Evolutionary conservation across 2,113 vertebrate genomes (phyloP).

Genomic region (Plestiodon gilberti): DNA sequence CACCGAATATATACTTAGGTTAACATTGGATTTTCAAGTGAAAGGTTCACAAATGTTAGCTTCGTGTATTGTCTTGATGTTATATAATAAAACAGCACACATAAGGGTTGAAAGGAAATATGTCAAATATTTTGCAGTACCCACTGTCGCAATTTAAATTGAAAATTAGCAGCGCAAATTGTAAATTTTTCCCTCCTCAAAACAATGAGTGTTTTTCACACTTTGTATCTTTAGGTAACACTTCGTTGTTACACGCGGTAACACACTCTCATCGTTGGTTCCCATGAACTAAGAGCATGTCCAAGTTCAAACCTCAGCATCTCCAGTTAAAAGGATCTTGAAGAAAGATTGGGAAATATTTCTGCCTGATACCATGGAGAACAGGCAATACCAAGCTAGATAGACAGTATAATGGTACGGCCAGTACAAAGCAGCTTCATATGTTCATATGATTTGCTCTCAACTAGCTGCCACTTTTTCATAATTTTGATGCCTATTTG

Average conservation of each 20-base stretch:
- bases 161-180: background rate
- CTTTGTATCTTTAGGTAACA: background rate
- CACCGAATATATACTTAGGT: background rate
- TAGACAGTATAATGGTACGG: background rate
- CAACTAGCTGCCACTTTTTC: background rate
- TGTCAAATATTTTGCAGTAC: background rate
- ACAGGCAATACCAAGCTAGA: background rate
- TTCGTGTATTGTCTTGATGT: background rate
- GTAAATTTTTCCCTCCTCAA: background rate
- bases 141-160: background rate
- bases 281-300: background rate
- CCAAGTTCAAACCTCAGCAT: background rate
- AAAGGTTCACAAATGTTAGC: constrained; percentile 36
- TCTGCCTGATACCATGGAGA: background rate
- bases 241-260: background rate
- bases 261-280: background rate
- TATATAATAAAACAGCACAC: background rate
- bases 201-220: background rate
- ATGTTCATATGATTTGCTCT: background rate
- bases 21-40: constrained; percentile 5
- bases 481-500: background rate
- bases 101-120: background rate
- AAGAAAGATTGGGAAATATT: background rate
- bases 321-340: background rate
- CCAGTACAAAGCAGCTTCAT: background rate